phyloP scores from a whole-genome alignment of 2,113 vertebrate genomes.

The Etheostoma cragini region DNA sequence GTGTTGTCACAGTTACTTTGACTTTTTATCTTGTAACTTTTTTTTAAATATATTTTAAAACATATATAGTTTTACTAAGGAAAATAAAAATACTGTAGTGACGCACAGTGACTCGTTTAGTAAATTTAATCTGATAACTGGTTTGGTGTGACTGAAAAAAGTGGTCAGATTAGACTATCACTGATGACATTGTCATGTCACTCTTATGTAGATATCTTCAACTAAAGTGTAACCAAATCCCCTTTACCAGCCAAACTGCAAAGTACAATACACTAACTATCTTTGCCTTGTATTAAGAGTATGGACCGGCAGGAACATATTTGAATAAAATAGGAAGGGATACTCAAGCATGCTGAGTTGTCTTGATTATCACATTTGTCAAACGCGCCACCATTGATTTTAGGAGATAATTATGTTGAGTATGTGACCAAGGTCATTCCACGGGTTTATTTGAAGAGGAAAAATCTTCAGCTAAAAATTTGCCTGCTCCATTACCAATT shows the following conservation, averaged over 20 bases:
- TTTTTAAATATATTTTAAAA: too few relatives aligned
- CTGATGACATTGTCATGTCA: too few relatives aligned
- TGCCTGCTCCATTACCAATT: conserved; percentile 69
- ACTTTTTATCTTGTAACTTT: too few relatives aligned
- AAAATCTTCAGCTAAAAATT: conserved; percentile 60
- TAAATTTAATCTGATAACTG: too few relatives aligned
- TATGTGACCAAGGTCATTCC: conserved; percentile 74
- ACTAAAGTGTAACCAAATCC: not conserved
- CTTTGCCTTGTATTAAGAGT: not conserved
- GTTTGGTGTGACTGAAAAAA: too few relatives aligned
- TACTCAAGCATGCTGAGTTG: conserved; percentile 42
- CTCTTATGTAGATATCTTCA: not conserved
- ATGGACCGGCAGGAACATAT: not conserved
- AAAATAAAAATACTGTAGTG: too few relatives aligned
- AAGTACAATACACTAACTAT: not conserved
- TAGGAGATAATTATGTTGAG: conserved; percentile 72
- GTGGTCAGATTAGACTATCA: too few relatives aligned
- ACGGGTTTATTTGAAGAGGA: conserved; percentile 67
- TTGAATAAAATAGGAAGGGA: conserved; percentile 59
- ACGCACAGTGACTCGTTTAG: too few relatives aligned
- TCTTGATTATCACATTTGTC: conserved; percentile 72
- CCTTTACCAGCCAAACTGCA: not conserved
- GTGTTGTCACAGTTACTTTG: too few relatives aligned
- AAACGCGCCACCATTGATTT: conserved; percentile 74
- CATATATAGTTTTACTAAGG: too few relatives aligned